Evolutionary conservation across 2,888 invertebrate genomes (phyloP).

Genomic region (Eristalinus aeneus): DNA sequence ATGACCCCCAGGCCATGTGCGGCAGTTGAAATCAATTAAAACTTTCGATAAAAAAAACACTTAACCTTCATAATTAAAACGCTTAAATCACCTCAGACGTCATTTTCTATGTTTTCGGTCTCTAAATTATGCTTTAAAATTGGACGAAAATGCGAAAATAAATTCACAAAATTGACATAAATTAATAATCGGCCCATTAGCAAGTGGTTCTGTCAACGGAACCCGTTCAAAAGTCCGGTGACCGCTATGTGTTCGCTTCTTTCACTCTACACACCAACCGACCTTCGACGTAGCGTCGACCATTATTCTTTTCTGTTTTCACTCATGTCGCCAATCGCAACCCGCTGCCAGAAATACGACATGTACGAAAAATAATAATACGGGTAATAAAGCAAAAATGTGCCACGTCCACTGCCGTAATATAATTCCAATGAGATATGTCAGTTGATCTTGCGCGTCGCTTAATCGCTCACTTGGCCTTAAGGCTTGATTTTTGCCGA

Average conservation of each 20-base stretch:
- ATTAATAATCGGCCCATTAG: not conserved
- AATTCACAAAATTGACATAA: not conserved
- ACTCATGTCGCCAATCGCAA: not conserved
- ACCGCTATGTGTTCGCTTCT: not conserved
- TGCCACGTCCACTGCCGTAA: constrained; percentile 13
- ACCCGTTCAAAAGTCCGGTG: not conserved
- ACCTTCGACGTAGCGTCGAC: constrained; percentile 5
- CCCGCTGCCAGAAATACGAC: not conserved
- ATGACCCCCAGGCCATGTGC: not conserved
- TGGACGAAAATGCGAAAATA: not conserved
- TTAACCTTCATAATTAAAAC: not conserved
- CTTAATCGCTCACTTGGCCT: constrained; percentile 14
- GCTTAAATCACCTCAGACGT: not conserved
- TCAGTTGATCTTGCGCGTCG: constrained; percentile 22
- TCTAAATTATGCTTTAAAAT: not conserved
- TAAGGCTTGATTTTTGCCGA: constrained; percentile 1
- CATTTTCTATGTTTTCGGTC: not conserved
- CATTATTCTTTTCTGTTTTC: not conserved
- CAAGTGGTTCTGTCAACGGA: not conserved
- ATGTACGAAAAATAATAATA: not conserved
- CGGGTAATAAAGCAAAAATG: not conserved
- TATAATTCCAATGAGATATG: constrained; percentile 13
- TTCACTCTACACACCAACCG: not conserved
- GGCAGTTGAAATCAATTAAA: not conserved
- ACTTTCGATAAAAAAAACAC: not conserved